Percentiles rank a stretch among this genome's conserved stretches.
phyloP scores from a whole-genome alignment of 2,888 invertebrate genomes.

The Spisula subtruncata region DNA sequence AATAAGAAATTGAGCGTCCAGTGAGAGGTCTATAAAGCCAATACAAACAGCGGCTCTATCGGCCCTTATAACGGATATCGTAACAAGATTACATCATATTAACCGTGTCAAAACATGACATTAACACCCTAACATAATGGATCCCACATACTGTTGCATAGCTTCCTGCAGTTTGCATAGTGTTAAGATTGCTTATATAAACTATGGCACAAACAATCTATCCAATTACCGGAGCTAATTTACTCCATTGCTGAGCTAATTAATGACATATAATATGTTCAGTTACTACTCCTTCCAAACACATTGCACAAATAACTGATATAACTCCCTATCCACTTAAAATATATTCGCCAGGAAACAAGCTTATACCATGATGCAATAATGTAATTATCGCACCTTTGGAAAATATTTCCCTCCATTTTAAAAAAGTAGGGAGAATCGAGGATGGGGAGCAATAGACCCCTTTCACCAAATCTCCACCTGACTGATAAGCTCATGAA shows the following conservation, averaged over 20 bases:
- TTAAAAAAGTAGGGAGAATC: too few species aligned
- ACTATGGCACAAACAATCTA: conserved; percentile 1
- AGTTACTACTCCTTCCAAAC: not conserved
- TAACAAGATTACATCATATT: conserved; percentile 40
- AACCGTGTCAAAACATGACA: conserved; percentile 47
- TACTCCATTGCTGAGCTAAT: not conserved
- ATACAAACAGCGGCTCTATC: not conserved
- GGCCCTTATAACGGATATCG: too few species aligned
- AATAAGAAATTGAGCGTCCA: not conserved
- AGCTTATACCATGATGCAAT: not conserved
- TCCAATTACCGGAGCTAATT: conserved; percentile 5
- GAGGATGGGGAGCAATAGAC: not conserved
- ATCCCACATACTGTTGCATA: not conserved
- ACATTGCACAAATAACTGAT: conserved; percentile 5
- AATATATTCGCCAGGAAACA: not conserved
- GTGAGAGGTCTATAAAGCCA: not conserved
- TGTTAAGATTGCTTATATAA: not conserved
- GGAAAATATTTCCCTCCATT: not conserved
- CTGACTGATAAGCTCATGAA: too few species aligned
- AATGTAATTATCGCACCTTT: not conserved
- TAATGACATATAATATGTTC: conserved; percentile 1
- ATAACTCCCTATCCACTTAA: not conserved
- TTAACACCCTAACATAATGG: conserved; percentile 18
- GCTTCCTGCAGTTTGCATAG: not conserved
- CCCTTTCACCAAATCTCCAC: too few species aligned